These are phyloP conservation scores for Hemicrepidius hirtus DNA, from an alignment of 2,888 invertebrate genomes.

Conservation along the genomic window DNA sequence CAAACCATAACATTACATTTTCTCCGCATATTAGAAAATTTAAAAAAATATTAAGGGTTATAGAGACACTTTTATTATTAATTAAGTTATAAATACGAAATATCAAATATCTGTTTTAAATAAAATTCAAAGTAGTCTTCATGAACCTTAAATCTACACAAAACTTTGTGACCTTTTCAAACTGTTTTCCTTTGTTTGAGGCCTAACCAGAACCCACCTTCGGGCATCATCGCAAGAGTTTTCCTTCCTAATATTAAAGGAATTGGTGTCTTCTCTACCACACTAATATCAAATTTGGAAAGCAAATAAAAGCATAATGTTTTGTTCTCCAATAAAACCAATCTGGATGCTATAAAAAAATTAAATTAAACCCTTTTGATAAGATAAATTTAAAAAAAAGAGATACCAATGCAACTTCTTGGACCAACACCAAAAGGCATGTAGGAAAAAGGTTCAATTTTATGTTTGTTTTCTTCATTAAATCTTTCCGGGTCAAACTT, in stretches of 20 bases:
- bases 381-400: background rate
- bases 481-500: slow-evolving; percentile 76
- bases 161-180: no score
- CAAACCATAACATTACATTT: no score
- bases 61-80: no score
- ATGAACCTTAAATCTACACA: no score
- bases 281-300: background rate
- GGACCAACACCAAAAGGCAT: slow-evolving; percentile 74
- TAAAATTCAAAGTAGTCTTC: no score
- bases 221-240: background rate
- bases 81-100: no score
- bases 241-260: background rate
- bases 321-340: slow-evolving; percentile 25
- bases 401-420: slow-evolving; percentile 69
- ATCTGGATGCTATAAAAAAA: slow-evolving; percentile 62
- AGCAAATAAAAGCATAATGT: slow-evolving; percentile 10
- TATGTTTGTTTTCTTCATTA: slow-evolving; percentile 73
- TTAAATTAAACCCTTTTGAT: background rate
- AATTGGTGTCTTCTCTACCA: slow-evolving; percentile 2
- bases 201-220: slow-evolving; percentile 2
- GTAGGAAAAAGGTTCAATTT: slow-evolving; percentile 73
- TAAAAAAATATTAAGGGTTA: no score
- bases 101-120: no score
- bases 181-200: slow-evolving; percentile 21
- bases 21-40: no score